phyloP scores from a whole-genome alignment of 2,113 vertebrate genomes.

The Arothron firmamentum region DNA sequence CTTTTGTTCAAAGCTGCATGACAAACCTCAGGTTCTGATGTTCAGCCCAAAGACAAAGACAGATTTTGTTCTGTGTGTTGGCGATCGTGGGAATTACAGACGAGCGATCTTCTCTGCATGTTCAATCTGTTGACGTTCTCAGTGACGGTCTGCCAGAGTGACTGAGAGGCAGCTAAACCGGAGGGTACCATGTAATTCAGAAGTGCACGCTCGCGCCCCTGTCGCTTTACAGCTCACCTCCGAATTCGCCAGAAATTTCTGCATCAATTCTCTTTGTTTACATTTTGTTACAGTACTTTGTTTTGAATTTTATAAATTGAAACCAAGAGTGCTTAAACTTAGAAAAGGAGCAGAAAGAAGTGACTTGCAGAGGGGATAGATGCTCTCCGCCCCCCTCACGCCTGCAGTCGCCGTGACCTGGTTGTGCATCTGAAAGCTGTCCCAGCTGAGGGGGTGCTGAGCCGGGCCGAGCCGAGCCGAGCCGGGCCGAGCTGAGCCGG shows the following conservation, averaged over 20 bases:
- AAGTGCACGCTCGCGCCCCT: not conserved
- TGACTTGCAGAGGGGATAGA: conserved; percentile 15
- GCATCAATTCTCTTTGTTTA: conserved; percentile 39
- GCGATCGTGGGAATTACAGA: not conserved
- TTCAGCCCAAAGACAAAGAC: conserved; percentile 16
- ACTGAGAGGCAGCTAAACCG: conserved; percentile 41
- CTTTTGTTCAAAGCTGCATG: not conserved
- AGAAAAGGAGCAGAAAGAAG: not conserved
- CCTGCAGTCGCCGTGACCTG: conserved; percentile 32
- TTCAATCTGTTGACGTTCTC: conserved; percentile 5
- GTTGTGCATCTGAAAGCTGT: not conserved
- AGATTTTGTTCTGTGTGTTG: conserved; percentile 21
- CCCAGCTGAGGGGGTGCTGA: not conserved
- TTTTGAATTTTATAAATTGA: conserved; percentile 7
- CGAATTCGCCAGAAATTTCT: not conserved
- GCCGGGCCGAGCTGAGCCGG: conserved; percentile 20
- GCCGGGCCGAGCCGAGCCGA: conserved; percentile 7
- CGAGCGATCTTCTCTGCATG: not conserved
- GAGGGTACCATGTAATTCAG: not conserved
- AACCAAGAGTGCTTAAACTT: conserved; percentile 20
- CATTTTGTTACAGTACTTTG: conserved; percentile 13
- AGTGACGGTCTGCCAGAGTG: not conserved
- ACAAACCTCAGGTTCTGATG: conserved; percentile 2
- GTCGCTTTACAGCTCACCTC: conserved; percentile 10
- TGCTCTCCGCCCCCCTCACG: conserved; percentile 33